Evolutionary conservation across 1,140 invertebrate genomes (phyloP).

Genomic region (Pectinophora gossypiella): DNA sequence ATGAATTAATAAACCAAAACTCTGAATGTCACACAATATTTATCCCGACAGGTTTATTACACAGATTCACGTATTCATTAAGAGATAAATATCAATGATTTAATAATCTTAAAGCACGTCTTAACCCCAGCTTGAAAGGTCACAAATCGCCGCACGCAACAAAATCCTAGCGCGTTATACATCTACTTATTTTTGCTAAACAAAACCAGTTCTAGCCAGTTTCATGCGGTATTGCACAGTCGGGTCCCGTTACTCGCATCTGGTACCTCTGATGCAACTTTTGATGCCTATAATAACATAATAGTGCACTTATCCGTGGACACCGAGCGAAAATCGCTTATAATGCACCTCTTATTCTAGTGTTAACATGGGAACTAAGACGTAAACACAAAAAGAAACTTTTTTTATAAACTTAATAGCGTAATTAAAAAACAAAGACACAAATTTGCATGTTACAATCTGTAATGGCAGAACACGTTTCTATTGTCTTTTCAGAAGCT

Average conservation of each 20-base stretch:
- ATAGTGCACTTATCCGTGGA: slow-evolving; percentile 40
- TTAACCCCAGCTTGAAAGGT: slow-evolving; percentile 27
- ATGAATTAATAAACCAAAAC: too few species aligned
- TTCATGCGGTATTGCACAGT: slow-evolving; percentile 43
- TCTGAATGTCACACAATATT: too few species aligned
- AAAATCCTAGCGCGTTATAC: slow-evolving; percentile 35
- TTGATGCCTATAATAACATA: slow-evolving; percentile 63
- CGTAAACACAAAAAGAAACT: too few species aligned
- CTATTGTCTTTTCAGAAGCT: slow-evolving; percentile 51
- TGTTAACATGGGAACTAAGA: background rate
- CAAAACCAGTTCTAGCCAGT: slow-evolving; percentile 39
- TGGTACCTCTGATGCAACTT: slow-evolving; percentile 47
- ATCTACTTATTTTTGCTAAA: slow-evolving; percentile 49
- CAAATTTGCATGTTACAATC: slow-evolving; percentile 53
- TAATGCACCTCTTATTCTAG: slow-evolving; percentile 12
- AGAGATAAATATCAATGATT: slow-evolving; percentile 5
- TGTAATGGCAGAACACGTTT: slow-evolving; percentile 54
- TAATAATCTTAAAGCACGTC: background rate
- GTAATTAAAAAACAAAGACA: slow-evolving; percentile 31
- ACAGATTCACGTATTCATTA: background rate
- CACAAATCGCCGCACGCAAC: slow-evolving; percentile 51
- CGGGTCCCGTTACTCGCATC: slow-evolving; percentile 44
- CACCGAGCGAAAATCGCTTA: slow-evolving; percentile 16
- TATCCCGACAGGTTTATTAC: background rate
- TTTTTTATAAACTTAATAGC: too few species aligned